phyloP scores from a whole-genome alignment of 2,888 invertebrate genomes.

The Lasioglossum pauxillum region DNA sequence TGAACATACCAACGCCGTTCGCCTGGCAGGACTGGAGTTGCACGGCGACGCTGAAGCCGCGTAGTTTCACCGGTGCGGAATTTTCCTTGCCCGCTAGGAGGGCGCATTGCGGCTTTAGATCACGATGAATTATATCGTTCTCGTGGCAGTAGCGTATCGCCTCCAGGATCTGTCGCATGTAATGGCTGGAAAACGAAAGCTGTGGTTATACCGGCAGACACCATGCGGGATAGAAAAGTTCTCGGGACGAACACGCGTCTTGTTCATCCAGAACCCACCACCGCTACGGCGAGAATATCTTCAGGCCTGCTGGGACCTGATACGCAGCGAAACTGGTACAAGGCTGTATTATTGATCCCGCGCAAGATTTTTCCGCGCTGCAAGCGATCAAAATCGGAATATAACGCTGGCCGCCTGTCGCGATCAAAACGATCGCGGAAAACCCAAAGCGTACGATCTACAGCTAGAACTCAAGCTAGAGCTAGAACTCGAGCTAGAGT shows the following conservation, averaged over 20 bases:
- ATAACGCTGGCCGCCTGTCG: neutral
- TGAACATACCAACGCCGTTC: constrained; percentile 87
- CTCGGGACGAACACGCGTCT: constrained; percentile 19
- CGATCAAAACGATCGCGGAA: neutral
- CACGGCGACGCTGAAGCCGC: constrained; percentile 98
- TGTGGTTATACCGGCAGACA: constrained; percentile 27
- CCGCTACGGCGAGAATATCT: neutral
- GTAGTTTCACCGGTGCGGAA: constrained; percentile 98
- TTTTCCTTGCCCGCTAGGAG: constrained; percentile 98
- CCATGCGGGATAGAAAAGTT: neutral
- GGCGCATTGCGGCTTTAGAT: constrained; percentile 98
- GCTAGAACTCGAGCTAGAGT: too few relatives aligned
- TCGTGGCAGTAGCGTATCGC: constrained; percentile 99
- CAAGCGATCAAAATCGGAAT: neutral
- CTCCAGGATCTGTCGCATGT: constrained; percentile 99
- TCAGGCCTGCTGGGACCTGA: constrained; percentile 8
- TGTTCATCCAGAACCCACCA: neutral
- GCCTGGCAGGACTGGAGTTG: constrained; percentile 93
- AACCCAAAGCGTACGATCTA: neutral
- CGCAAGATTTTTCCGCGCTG: neutral
- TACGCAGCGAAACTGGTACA: neutral
- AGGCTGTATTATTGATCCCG: neutral
- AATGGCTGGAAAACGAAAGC: constrained; percentile 90
- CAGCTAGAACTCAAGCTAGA: too few relatives aligned
- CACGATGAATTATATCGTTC: constrained; percentile 98